Percentiles rank a stretch among this genome's conserved stretches.
phyloP scores from a whole-genome alignment of 2,797 vertebrate species.

The Adrianichthys oophorus region DNA sequence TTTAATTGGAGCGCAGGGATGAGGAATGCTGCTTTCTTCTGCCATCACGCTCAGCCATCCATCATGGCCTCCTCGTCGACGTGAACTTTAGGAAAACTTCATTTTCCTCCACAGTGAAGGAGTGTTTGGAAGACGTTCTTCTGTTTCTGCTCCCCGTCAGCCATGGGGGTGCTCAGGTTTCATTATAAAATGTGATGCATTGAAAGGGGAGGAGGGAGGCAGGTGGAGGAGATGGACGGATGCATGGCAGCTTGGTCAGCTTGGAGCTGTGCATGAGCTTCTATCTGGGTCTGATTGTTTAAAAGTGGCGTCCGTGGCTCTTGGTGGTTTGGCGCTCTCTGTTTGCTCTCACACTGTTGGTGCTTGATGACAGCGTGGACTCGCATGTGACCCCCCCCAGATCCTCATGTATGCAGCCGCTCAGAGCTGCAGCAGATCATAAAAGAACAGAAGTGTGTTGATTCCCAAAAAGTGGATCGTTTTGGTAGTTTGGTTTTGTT shows the following conservation, averaged over 20 bases:
- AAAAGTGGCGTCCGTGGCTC: constrained; percentile 60
- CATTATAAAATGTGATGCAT: constrained; percentile 61
- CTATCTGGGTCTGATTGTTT: constrained; percentile 29
- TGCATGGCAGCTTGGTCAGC: constrained; percentile 57
- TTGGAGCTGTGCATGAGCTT: constrained; percentile 32
- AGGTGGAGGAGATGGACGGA: constrained; percentile 32
- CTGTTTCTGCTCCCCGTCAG: constrained; percentile 35
- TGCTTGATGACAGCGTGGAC: too few species aligned
- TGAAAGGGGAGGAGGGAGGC: constrained; percentile 53
- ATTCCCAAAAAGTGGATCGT: too few species aligned
- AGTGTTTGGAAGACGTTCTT: constrained; percentile 15
- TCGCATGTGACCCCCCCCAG: too few species aligned
- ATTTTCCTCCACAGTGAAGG: constrained; percentile 37
- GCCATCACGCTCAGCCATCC: constrained; percentile 51
- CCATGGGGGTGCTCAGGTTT: constrained; percentile 50
- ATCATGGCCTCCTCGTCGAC: constrained; percentile 50
- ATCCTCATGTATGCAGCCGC: too few species aligned
- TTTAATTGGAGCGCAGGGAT: constrained; percentile 65
- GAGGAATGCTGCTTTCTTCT: constrained; percentile 48
- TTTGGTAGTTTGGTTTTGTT: too few species aligned
- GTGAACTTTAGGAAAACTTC: constrained; percentile 52
- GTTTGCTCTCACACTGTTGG: constrained; percentile 24
- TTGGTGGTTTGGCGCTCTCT: constrained; percentile 33
- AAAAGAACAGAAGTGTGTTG: too few species aligned
- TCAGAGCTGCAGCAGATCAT: too few species aligned